Base-by-base conservation (phyloP, 2,888 invertebrate genomes). In the Chelonus formosanus region DNA sequence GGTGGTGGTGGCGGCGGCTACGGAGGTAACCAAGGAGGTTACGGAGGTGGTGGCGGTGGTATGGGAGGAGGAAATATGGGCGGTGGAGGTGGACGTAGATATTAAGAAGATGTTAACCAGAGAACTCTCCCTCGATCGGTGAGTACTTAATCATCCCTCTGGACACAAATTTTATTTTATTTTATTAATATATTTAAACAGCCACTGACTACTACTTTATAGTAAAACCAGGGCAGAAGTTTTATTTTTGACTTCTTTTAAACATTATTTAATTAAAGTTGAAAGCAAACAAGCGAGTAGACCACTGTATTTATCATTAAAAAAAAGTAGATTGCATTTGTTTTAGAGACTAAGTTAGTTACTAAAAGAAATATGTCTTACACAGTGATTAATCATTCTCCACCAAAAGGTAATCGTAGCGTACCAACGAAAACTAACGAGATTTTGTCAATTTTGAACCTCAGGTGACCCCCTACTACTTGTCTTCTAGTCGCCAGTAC, bases 1-100 rank as follows among this genome's bases (percentile, higher is more conserved):
- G 85, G 85, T 47, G 84, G 85, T 44, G 84, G 85, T 71, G 85
- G 82, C 57, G 83, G 84, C 35, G 85, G 84, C 63, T 84, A 84
- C 57, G 84, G 84, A 53, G 84, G 80, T 35, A 84, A 84, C 65
- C 84, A 84, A 70, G 83, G 84, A 56, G 85, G 85, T 61, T 85
- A 84, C 43, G 83, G 82, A n/a, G 80, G 82, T 57, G 82, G 83
- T 75, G 80, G 82, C 56, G 82, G 83, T 75, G 78, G 77, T 53
- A 82, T 84, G 72, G 84, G 85, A 34, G 82, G 83, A 63, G 84
- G 85, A 69, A 84, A 83, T 57, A 83, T 84, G 78, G 85, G 85
- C 34, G 84, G 85, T 52, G 82, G 82, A 20, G 82, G 84, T 10
- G 85, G 85, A 66, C 77, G 84, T 65, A 77, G 84, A 77, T 84